Evolutionary conservation across 2,113 vertebrate genomes (phyloP).

Genomic region (Pterophyllum scalare): DNA sequence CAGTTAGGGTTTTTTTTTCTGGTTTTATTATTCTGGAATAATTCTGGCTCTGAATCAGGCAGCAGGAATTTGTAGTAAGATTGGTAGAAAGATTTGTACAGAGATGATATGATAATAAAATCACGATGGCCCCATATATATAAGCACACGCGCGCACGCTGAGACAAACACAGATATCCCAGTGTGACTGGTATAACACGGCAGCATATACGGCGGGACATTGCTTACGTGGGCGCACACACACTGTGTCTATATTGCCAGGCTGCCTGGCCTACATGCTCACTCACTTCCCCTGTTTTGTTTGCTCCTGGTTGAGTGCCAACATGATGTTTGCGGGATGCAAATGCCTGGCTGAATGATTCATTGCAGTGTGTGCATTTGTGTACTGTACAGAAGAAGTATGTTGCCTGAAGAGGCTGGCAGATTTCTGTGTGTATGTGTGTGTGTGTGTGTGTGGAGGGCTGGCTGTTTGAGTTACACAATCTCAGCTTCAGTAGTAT

Average conservation of each 20-base stretch:
- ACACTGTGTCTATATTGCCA: slow-evolving; percentile 40
- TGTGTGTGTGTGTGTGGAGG: slow-evolving; percentile 8
- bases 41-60: neutral
- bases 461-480: slow-evolving; percentile 59
- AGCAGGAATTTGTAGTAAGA: neutral
- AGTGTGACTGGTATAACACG: slow-evolving; percentile 31
- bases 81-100: neutral
- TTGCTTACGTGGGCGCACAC: slow-evolving; percentile 39
- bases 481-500: slow-evolving; percentile 59
- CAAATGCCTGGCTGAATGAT: slow-evolving; percentile 72
- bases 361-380: slow-evolving; percentile 55
- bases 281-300: slow-evolving; percentile 71
- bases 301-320: slow-evolving; percentile 71
- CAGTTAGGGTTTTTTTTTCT: neutral
- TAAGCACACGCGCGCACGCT: neutral
- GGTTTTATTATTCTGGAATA: too few relatives aligned
- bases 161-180: slow-evolving; percentile 6
- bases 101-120: neutral
- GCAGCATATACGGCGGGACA: slow-evolving; percentile 37
- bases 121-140: neutral
- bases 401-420: slow-evolving; percentile 44
- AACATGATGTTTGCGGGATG: slow-evolving; percentile 70
- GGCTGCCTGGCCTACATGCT: slow-evolving; percentile 63
- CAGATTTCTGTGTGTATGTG: slow-evolving; percentile 27
- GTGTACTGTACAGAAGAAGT: slow-evolving; percentile 51